Conservation (phyloP, 2,888 invertebrate species). For the Eupithecia tripunctaria region DNA sequence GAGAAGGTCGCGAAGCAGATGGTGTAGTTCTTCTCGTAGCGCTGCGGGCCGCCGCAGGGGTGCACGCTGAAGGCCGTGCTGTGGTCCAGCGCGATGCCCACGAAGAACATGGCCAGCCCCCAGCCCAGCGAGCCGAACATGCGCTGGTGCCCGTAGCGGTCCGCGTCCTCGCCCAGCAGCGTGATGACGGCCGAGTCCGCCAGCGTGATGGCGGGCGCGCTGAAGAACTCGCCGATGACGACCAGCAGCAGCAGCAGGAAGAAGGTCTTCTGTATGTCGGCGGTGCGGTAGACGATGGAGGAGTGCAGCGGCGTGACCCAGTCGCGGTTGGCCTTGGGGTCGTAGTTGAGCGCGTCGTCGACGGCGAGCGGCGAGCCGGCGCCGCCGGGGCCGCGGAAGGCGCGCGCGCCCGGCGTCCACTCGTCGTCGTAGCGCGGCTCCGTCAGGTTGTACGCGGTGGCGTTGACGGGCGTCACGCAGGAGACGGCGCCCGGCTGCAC, state of each 20-base stretch:
- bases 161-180: constrained; percentile 94
- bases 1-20: constrained; percentile 99
- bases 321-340: constrained; percentile 86
- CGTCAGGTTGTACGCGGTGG: constrained; percentile 86
- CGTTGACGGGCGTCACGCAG: constrained; percentile 87
- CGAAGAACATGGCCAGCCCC: constrained; percentile 99
- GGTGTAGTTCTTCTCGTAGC: constrained; percentile 98
- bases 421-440: constrained; percentile 83
- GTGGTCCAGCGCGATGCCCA: constrained; percentile 97
- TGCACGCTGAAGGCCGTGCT: constrained; percentile 97
- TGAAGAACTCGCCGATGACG: constrained; percentile 98
- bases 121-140: constrained; percentile 99
- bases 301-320: constrained; percentile 97
- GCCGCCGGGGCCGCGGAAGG: constrained; percentile 61
- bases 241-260: constrained; percentile 96
- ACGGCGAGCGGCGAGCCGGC: constrained; percentile 89
- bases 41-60: constrained; percentile 94
- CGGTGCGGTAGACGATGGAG: constrained; percentile 94
- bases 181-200: constrained; percentile 97
- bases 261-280: constrained; percentile 97
- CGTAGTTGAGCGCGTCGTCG: constrained; percentile 90
- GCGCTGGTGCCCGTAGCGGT: constrained; percentile 97
- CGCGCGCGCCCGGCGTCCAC: constrained; percentile 55
- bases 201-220: constrained; percentile 97
- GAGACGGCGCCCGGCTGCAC: constrained; percentile 96